Evolutionary conservation across 1,140 invertebrate species (phyloP), one percentile per base, ranked within the genome.

Genomic region (Drosophila kurseongensis): DNA sequence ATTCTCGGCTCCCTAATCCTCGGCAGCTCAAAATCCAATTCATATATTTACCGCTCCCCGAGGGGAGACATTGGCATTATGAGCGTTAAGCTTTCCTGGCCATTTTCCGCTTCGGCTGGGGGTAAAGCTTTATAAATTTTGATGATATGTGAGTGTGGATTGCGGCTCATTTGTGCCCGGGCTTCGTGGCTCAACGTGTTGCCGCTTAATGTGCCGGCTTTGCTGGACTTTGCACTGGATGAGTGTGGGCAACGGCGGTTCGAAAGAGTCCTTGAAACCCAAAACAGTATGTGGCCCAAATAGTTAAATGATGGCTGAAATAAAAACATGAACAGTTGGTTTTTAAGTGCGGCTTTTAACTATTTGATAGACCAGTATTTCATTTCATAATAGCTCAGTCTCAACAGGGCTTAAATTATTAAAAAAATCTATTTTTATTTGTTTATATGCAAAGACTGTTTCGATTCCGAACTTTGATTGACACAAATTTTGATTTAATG

Each of bases 11-110:
- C 51, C 75, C 75, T 75, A 71, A 66, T 62, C 55, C 80, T 57
- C 51, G 57, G 58, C 61, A 82, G 82, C 83, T 82, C 75, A 86
- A 86, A 88, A 79, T 69, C 83, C 83, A 88, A 86, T 86, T 86
- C 83, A 86, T 86, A 86, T 88, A 86, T 86, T 88, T 86, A 88
- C 83, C 83, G 83, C 81, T 79, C 75, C 75, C 75, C 75, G 16
- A 50, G 42, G 57, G 61, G 65, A 63, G 83, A 79, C 79, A 76
- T 72, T 75, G 78, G 81, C 67, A 84, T 84, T 85, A 84, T 86
- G 68, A 77, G 74, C 78, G 55, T 66, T 86, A 86, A 88, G 82
- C 83, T 82, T 81, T 78, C 65, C 68, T 56, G 71, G 83, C 59
- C 80, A 82, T 75, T 82, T 73, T 56, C 56, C 59, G 79, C 61